Evolutionary conservation across 2,113 vertebrate genomes (phyloP).

Genomic region (Myrmecophaga tridactyla): DNA sequence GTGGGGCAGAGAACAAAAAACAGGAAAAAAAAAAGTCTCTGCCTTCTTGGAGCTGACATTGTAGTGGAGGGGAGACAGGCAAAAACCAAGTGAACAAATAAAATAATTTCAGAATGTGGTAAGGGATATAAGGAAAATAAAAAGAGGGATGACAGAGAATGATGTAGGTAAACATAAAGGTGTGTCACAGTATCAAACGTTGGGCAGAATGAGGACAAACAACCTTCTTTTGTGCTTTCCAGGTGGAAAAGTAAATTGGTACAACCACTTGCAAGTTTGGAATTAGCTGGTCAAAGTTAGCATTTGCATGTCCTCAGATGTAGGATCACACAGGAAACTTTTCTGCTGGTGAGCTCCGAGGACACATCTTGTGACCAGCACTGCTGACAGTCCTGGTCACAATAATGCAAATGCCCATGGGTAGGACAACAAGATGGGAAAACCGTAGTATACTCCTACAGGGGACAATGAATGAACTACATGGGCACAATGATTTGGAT

Average conservation of each 20-base stretch:
- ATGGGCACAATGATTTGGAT: background rate
- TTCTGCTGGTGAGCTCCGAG: background rate
- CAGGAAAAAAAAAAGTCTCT: slow-evolving; percentile 27
- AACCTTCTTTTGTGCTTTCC: background rate
- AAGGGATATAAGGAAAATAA: background rate
- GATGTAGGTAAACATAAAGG: background rate
- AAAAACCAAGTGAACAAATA: background rate
- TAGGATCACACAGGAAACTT: background rate
- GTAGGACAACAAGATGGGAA: background rate
- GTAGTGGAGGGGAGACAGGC: background rate
- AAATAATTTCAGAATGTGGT: background rate
- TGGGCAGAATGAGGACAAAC: background rate
- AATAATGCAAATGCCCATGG: background rate
- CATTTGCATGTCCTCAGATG: background rate
- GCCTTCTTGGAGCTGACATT: background rate
- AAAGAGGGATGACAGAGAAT: background rate
- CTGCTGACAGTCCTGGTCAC: background rate
- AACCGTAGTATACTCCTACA: background rate
- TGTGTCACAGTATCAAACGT: background rate
- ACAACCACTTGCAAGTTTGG: background rate
- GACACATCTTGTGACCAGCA: background rate
- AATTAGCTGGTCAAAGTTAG: background rate
- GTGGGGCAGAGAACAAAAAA: background rate
- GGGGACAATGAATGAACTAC: background rate
- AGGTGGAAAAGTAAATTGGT: background rate